Evolutionary conservation across 1,140 invertebrate genomes (phyloP).

Genomic region (Carcinoscorpius rotundicauda): DNA sequence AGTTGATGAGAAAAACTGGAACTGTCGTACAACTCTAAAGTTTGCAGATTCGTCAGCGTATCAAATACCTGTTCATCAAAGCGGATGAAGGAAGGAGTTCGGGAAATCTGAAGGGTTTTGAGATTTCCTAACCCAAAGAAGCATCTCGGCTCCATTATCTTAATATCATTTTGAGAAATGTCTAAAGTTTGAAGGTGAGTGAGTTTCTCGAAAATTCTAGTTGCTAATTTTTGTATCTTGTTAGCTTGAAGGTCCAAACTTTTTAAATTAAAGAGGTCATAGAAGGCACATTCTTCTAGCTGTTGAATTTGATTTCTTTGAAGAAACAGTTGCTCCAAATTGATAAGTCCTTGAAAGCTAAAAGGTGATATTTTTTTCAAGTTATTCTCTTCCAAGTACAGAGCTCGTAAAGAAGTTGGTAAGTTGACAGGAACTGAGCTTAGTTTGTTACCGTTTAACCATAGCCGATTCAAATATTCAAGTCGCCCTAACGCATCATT

Average conservation of each 20-base stretch:
- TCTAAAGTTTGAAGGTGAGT: constrained; percentile 45
- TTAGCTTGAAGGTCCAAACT: constrained; percentile 37
- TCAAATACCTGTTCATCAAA: constrained; percentile 34
- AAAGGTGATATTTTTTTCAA: constrained; percentile 48
- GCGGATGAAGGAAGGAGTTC: constrained; percentile 43
- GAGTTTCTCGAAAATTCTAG: constrained; percentile 31
- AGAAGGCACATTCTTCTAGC: constrained; percentile 52
- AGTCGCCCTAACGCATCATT: constrained; percentile 72
- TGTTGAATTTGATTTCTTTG: constrained; percentile 49
- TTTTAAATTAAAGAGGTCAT: constrained; percentile 44
- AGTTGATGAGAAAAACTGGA: constrained; percentile 52
- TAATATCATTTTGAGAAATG: constrained; percentile 61
- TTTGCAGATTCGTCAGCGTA: constrained; percentile 51
- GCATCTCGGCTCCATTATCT: constrained; percentile 47
- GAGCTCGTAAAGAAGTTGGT: constrained; percentile 43
- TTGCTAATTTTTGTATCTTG: constrained; percentile 30
- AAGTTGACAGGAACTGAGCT: constrained; percentile 49
- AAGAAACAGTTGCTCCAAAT: constrained; percentile 54
- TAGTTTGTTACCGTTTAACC: constrained; percentile 60
- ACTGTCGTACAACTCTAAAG: constrained; percentile 58
- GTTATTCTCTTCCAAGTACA: constrained; percentile 52
- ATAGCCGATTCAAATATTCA: constrained; percentile 60
- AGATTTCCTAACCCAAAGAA: constrained; percentile 51
- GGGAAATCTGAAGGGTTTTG: constrained; percentile 50
- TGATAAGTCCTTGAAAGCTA: constrained; percentile 54